Evolutionary conservation across 1,140 invertebrate genomes (phyloP), one percentile per base, ranked within the genome.

Genomic region (Philopotamus ludificatus): DNA sequence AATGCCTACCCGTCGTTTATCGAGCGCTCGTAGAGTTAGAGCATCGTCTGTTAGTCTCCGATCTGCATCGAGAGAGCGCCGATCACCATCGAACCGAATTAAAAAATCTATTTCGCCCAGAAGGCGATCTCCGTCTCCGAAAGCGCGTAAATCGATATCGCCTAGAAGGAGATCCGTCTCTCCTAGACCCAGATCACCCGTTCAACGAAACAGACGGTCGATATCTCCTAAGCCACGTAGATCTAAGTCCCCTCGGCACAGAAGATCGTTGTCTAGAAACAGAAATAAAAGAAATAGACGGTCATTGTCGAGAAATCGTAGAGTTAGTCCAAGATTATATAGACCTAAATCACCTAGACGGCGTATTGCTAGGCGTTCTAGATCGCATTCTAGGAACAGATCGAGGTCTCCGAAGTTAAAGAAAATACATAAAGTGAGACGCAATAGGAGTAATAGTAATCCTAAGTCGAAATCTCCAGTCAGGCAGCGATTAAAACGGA

Each of bases 381-480:
- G 77, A 0, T 82, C 81, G 1, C 76, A 77, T 72, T 82, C 83
- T 0, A 76, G 76, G 34, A 75, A 76, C n/a, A 76, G 80, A 3
- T 76, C 78, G 2, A 71, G 75, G 4, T 76, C 77, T 1, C 75
- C 44, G 66, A 74, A 71, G 53, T 71, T 71, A 2, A 75, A 75
- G 66, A 69, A 73, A 67, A 65, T 71, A 57, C 70, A 73, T 47
- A 61, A 70, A 63, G 23, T 61, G 65, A 65, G 73, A 70, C 44
- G 70, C 57, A 74, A 73, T 15, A 66, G 53, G 61, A 77, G 73
- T 64, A 65, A 66, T 53, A 65, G 58, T 57, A 60, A 64, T 60
- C 58, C 55, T 7, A 70, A 67, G 59, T 71, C 70, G 22, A 73
- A 63, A 65, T 71, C 71, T 8, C 68, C 62, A 9, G 66, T 71